Percentiles rank a stretch among this genome's conserved stretches.
phyloP scores from a whole-genome alignment of 2,888 invertebrate species.

The Gortyna flavago region DNA sequence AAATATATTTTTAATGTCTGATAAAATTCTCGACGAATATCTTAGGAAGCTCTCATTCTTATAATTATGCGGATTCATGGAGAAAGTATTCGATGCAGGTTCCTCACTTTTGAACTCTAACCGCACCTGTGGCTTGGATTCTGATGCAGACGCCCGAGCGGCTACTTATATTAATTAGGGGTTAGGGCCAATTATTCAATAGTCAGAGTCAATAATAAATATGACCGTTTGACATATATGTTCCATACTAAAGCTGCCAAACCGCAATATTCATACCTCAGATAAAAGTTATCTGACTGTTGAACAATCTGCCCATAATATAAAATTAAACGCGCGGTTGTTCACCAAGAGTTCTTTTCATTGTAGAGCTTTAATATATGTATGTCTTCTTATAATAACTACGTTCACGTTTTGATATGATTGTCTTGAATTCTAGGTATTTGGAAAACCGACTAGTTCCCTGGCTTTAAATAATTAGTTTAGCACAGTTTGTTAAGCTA shows the following conservation, averaged over 20 bases:
- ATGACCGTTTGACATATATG: neutral
- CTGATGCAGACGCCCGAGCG: too few relatives aligned
- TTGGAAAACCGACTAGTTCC: neutral
- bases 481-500: slow-evolving; percentile 3
- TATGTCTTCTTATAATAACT: neutral
- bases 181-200: neutral
- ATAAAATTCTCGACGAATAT: too few relatives aligned
- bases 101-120: neutral
- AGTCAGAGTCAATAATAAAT: neutral
- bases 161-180: too few relatives aligned
- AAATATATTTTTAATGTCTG: too few relatives aligned
- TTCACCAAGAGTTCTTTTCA: neutral
- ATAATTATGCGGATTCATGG: too few relatives aligned
- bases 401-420: neutral
- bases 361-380: neutral
- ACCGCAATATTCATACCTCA: neutral
- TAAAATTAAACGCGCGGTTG: neutral
- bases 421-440: neutral
- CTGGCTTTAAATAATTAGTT: neutral
- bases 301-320: neutral
- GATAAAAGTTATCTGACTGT: neutral
- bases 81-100: neutral
- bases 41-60: too few relatives aligned
- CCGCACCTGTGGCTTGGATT: too few relatives aligned
- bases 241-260: neutral